Conservation (phyloP, 2,113 vertebrate species). For the Rousettus leschenaultii region DNA sequence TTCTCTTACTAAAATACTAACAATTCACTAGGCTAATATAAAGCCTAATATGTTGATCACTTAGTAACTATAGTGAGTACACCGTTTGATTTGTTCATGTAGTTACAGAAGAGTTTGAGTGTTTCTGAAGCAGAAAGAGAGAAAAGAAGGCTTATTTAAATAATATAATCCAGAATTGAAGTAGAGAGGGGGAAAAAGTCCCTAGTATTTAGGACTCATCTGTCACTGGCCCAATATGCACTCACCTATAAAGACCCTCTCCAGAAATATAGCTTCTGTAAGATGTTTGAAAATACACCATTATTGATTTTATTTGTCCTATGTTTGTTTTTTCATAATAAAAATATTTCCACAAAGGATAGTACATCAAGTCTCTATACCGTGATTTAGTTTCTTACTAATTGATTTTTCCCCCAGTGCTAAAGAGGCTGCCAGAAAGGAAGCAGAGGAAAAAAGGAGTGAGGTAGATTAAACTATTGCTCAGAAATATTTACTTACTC, state of each 20-base stretch:
- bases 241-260: not conserved
- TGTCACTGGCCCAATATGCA: not conserved
- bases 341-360: not conserved
- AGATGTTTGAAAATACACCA: not conserved
- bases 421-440: not conserved
- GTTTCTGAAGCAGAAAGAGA: slow-evolving; percentile 42
- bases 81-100: slow-evolving; percentile 22
- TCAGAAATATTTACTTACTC: slow-evolving; percentile 26
- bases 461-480: not conserved
- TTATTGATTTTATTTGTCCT: not conserved
- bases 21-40: slow-evolving; percentile 39
- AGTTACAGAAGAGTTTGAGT: not conserved
- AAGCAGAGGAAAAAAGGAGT: not conserved
- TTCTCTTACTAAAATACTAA: slow-evolving; percentile 57
- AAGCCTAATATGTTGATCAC: slow-evolving; percentile 34
- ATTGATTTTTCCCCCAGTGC: not conserved
- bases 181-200: not conserved
- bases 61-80: not conserved
- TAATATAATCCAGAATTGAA: not conserved
- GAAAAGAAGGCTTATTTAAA: slow-evolving; percentile 5
- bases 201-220: not conserved
- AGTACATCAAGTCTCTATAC: not conserved
- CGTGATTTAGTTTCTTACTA: not conserved
- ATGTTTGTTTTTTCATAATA: not conserved
- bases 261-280: not conserved